Conservation (phyloP, 2,888 invertebrate genomes). For the Hipparchia semele region DNA sequence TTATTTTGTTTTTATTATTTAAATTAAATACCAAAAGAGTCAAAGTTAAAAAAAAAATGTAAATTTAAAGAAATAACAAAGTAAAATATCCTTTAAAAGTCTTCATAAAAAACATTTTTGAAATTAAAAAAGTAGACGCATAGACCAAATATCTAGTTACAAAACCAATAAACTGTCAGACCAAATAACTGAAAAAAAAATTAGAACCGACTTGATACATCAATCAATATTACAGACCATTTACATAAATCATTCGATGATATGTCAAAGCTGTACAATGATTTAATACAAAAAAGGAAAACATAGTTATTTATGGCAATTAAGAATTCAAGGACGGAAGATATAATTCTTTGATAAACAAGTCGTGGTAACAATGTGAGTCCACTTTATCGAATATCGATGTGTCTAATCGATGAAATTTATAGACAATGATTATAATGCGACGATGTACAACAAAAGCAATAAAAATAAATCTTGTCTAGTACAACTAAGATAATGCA, state of each 20-base stretch:
- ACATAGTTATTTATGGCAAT: constrained; percentile 20
- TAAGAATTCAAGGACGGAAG: constrained; percentile 26
- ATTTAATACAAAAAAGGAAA: constrained; percentile 1
- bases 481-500: constrained; percentile 6
- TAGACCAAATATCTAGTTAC: not conserved
- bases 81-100: no score
- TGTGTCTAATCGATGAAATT: constrained; percentile 27
- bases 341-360: constrained; percentile 28
- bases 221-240: constrained; percentile 10
- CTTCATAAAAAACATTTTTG: no score
- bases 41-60: not conserved
- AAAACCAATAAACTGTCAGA: no score
- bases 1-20: constrained; percentile 20
- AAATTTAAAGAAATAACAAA: not conserved
- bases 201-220: not conserved
- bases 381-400: constrained; percentile 21
- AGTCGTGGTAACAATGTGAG: constrained; percentile 16
- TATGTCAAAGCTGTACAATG: constrained; percentile 3
- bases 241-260: constrained; percentile 15
- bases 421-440: constrained; percentile 26
- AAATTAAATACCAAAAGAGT: not conserved
- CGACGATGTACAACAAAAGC: constrained; percentile 17
- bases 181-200: not conserved
- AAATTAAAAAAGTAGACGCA: not conserved
- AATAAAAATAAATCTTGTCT: constrained; percentile 38